Conservation (phyloP, 2,888 invertebrate genomes). For the Sinopyrophorus schimmeli region DNA sequence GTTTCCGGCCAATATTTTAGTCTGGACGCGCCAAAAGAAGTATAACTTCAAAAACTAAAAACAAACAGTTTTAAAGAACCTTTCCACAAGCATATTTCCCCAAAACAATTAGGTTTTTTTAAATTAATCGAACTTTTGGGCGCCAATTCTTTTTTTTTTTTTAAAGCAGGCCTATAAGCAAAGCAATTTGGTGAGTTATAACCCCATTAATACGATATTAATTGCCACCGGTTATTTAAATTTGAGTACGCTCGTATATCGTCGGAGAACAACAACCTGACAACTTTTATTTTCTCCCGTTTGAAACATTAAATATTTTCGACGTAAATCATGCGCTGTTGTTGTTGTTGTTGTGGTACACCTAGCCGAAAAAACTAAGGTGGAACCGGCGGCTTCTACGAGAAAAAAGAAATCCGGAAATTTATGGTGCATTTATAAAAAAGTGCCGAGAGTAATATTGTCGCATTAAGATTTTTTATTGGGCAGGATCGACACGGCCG, state of each 20-base stretch:
- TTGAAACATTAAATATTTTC: constrained; percentile 12
- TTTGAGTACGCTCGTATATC: constrained; percentile 18
- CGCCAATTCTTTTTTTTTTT: too few species aligned
- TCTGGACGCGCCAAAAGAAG: too few species aligned
- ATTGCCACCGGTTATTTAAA: constrained; percentile 23
- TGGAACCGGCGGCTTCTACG: constrained; percentile 10
- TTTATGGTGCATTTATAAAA: constrained; percentile 20
- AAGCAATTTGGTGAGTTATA: constrained; percentile 15
- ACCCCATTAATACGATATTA: constrained; percentile 18
- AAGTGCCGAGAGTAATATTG: constrained; percentile 24
- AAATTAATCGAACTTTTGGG: too few species aligned
- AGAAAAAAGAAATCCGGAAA: constrained; percentile 15
- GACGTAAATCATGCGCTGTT: constrained; percentile 13
- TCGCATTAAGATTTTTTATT: constrained; percentile 23
- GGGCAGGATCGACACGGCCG: constrained; percentile 10
- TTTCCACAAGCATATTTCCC: too few species aligned
- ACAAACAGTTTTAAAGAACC: too few species aligned
- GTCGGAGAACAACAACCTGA: constrained; percentile 13
- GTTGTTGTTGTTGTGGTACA: background rate
- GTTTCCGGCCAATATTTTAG: too few species aligned
- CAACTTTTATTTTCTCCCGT: constrained; percentile 11
- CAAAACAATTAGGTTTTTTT: too few species aligned
- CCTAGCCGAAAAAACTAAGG: constrained; percentile 8
- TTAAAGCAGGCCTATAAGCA: constrained; percentile 18
- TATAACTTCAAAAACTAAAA: too few species aligned